Base-by-base conservation (phyloP, 2,888 invertebrate genomes). In the Cheiracanthium punctorium region DNA sequence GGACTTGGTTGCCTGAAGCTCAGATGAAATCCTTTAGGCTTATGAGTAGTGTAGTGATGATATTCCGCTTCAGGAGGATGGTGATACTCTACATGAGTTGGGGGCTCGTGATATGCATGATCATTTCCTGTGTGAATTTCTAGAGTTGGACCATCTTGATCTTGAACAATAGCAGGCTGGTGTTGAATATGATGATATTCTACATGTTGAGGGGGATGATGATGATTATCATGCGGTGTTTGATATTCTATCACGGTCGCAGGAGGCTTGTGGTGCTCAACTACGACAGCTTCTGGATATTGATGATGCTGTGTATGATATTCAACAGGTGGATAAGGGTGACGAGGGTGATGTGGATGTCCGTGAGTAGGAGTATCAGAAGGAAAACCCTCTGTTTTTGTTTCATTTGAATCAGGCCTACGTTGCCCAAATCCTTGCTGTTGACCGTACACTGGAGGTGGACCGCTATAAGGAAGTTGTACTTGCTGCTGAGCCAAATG, bases 381-480 rank as follows among this genome's bases (percentile, higher is more conserved):
- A 20, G 86, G 80, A 28, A 74, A 67, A n/a, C 80, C 80, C 41
- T 72, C 80, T 0, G 80, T 86, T 37, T 73, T 72, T 1, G 87
- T 81, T 29, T 87, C 81, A 32, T 87, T 86, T 14, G 69, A 14
- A 7, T 87, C 76, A 1, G 84, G 73, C 24, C 67, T 58, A 0
- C 73, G 65, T 41, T 86, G 80, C 4, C 85, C 85, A 65, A 86
- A 86, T 7, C 85, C 85, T 33, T 86, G 80, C 24, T 86, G 85
- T 5, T 86, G 85, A 1, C 85, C 85, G 33, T 75, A 75, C 0
- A 71, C 80, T 0, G 85, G 75, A 4, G 77, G 88, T 14, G 84
- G 88, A 28, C 80, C 84, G 17, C 58, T 75, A 58, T 88, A 81
- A 20, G 24, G 33, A 4, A 72, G 88, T 37, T 85, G 58, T 24